Conservation (phyloP, 2,113 vertebrate genomes). For the Plecotus auritus region DNA sequence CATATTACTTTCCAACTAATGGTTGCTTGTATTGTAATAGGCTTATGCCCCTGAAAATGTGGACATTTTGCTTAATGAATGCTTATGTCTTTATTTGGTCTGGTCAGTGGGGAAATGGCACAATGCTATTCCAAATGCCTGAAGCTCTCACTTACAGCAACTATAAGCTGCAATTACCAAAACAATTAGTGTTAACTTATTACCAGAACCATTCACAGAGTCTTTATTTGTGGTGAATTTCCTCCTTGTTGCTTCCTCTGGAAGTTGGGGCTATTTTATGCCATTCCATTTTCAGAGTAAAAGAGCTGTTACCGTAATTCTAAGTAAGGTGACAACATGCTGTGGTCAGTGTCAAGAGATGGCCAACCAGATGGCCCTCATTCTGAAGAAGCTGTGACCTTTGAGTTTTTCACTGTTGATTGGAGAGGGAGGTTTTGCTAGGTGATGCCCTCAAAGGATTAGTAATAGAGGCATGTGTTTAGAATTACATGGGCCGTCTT, state of each 20-base stretch:
- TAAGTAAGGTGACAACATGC: constrained; percentile 34
- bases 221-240: not conserved
- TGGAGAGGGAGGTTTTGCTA: not conserved
- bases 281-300: not conserved
- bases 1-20: not conserved
- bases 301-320: not conserved
- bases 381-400: not conserved
- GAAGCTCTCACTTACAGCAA: not conserved
- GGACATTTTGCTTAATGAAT: not conserved
- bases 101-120: not conserved
- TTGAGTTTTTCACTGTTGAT: not conserved
- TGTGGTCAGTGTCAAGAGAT: constrained; percentile 29
- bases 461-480: not conserved
- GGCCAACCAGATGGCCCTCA: not conserved
- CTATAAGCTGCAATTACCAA: not conserved
- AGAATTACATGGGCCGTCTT: not conserved
- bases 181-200: not conserved
- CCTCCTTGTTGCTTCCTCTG: not conserved
- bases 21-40: not conserved
- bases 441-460: not conserved
- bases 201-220: not conserved
- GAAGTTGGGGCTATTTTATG: not conserved
- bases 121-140: not conserved
- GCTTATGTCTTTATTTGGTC: not conserved
- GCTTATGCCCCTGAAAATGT: not conserved